These are phyloP conservation scores for Dasyornis broadbenti DNA, from an alignment of 2,113 vertebrate species.

Conservation along the genomic window DNA sequence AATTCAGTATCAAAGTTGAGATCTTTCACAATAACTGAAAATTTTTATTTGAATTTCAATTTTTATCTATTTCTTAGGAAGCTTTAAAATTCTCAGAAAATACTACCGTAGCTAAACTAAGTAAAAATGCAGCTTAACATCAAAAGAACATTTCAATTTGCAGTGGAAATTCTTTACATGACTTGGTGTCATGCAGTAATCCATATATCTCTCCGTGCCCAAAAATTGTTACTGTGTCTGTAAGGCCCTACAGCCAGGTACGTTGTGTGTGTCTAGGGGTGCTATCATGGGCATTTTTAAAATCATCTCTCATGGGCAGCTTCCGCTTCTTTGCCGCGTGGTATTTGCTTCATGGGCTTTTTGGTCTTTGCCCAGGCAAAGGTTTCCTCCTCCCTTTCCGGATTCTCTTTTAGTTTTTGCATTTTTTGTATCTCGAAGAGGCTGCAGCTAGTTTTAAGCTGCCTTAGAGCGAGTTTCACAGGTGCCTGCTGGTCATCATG, in stretches of 20 bases:
- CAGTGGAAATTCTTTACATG: background rate
- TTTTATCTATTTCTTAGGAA: background rate
- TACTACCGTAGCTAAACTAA: background rate
- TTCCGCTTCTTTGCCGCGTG: accelerated
- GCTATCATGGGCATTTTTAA: background rate
- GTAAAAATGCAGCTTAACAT: background rate
- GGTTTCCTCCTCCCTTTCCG: background rate
- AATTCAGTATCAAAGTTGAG: background rate
- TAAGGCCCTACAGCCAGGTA: background rate
- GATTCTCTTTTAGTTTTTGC: background rate
- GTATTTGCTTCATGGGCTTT: accelerated
- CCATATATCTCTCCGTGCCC: background rate
- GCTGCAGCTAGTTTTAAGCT: background rate
- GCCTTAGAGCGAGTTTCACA: accelerated
- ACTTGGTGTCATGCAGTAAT: too few relatives aligned
- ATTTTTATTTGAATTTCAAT: background rate
- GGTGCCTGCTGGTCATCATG: background rate
- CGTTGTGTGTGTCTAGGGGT: background rate
- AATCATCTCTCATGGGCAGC: background rate
- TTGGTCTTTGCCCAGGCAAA: background rate
- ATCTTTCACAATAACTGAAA: background rate
- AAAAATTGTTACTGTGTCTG: background rate
- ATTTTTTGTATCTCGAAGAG: accelerated
- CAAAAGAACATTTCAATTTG: background rate
- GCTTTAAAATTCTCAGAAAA: background rate